phyloP scores from a whole-genome alignment of 1,140 invertebrate genomes.

The Temnothorax curvispinosus region DNA sequence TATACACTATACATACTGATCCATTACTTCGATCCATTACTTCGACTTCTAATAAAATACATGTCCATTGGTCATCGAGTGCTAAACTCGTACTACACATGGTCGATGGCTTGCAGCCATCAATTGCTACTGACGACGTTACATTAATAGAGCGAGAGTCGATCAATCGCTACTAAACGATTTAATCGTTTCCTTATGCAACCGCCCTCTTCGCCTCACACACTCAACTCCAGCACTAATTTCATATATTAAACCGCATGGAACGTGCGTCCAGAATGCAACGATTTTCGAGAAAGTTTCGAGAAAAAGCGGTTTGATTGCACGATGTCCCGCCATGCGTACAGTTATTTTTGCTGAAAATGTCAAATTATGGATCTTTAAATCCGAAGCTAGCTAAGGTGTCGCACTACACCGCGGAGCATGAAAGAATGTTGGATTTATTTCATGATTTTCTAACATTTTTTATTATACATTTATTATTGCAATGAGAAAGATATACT shows the following conservation, averaged over 20 bases:
- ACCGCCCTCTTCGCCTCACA: neutral
- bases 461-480: conserved; percentile 1
- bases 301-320: conserved; percentile 48
- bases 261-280: conserved; percentile 24
- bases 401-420: neutral
- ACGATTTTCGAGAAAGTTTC: conserved; percentile 57
- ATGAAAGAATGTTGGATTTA: neutral
- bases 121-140: neutral
- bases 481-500: neutral
- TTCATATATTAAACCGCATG: neutral
- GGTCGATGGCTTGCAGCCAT: neutral
- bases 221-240: neutral
- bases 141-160: conserved; percentile 25
- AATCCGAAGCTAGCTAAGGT: neutral
- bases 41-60: conserved; percentile 12
- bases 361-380: conserved; percentile 32
- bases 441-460: conserved; percentile 25
- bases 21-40: conserved; percentile 29
- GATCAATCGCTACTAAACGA: conserved; percentile 12
- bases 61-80: neutral
- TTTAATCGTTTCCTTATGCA: conserved; percentile 45
- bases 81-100: neutral
- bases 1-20: neutral
- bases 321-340: neutral
- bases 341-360: neutral